A percentile compares a stretch with the other conserved stretches of the same genome.
phyloP scores from a whole-genome alignment of 2,888 invertebrate species.

The Plusia festucae region DNA sequence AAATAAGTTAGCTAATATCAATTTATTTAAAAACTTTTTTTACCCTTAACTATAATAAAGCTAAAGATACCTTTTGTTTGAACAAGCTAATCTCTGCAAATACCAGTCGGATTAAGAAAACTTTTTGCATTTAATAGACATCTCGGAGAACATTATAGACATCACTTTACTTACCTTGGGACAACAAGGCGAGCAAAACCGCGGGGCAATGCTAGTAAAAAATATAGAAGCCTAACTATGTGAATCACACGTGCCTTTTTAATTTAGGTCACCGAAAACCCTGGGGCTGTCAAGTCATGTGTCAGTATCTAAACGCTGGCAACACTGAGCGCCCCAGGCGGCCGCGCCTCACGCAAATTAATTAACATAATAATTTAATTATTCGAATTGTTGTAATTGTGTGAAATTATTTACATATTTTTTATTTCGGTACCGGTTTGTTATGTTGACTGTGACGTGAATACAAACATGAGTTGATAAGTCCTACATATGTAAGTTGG shows the following conservation, averaged over 20 bases:
- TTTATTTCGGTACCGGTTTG: neutral
- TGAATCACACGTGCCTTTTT: neutral
- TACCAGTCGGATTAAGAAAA: too few species aligned
- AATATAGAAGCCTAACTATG: too few species aligned
- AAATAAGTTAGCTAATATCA: too few species aligned
- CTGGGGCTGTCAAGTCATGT: neutral
- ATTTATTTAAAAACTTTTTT: too few species aligned
- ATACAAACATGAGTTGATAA: neutral
- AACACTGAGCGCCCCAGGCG: neutral
- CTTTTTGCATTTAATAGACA: too few species aligned
- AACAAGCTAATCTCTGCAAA: too few species aligned
- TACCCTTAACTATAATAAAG: too few species aligned
- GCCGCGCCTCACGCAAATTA: constrained; percentile 1
- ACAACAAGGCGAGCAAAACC: too few species aligned
- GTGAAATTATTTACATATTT: neutral
- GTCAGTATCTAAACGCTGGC: constrained; percentile 1
- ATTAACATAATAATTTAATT: constrained; percentile 9
- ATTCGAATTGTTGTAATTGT: constrained; percentile 7
- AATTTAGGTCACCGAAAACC: neutral
- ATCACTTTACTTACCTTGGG: too few species aligned
- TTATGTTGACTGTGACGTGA: constrained; percentile 5
- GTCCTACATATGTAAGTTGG: neutral
- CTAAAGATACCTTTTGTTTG: too few species aligned
- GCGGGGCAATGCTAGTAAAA: too few species aligned
- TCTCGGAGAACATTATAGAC: too few species aligned